Evolutionary conservation across 2,888 invertebrate species (phyloP).

Genomic region (Parapristionchus giblindavisi): DNA sequence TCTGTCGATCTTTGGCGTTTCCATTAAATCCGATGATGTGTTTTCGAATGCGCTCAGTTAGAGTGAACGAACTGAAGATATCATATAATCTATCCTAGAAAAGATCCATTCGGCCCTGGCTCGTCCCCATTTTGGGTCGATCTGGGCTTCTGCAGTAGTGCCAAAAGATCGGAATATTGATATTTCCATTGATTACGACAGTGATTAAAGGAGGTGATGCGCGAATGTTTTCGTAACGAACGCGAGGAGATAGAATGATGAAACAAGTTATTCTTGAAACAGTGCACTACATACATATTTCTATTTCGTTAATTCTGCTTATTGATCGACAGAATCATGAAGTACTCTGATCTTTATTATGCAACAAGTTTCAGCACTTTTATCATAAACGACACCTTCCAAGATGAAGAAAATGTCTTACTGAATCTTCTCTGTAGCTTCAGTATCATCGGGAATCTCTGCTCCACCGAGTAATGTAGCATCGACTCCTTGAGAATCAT

Average conservation of each 20-base stretch:
- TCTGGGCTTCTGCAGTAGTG: too few relatives aligned
- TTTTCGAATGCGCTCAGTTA: slow-evolving; percentile 27
- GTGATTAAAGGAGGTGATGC: too few relatives aligned
- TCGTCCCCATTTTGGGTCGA: too few relatives aligned
- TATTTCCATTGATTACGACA: too few relatives aligned
- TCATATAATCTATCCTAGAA: not conserved
- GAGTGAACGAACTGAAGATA: slow-evolving; percentile 25
- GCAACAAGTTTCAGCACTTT: not conserved
- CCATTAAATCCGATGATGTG: not conserved
- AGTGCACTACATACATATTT: too few relatives aligned
- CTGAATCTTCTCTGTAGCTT: slow-evolving; percentile 21
- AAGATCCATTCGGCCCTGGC: too few relatives aligned
- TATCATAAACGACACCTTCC: not conserved
- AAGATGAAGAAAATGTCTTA: not conserved
- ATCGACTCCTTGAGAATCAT: too few relatives aligned
- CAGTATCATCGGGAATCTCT: slow-evolving; percentile 18
- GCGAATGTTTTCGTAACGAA: too few relatives aligned
- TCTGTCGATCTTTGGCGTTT: not conserved
- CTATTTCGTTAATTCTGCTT: too few relatives aligned
- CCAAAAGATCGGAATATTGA: too few relatives aligned
- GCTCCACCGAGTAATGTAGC: slow-evolving; percentile 13
- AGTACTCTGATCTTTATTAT: not conserved
- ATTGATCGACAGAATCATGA: not conserved
- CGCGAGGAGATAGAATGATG: too few relatives aligned
- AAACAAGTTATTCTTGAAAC: too few relatives aligned